These are phyloP conservation scores for Trigoniulus corallinus DNA, from an alignment of 1,140 invertebrate genomes.

Conservation along the genomic window DNA sequence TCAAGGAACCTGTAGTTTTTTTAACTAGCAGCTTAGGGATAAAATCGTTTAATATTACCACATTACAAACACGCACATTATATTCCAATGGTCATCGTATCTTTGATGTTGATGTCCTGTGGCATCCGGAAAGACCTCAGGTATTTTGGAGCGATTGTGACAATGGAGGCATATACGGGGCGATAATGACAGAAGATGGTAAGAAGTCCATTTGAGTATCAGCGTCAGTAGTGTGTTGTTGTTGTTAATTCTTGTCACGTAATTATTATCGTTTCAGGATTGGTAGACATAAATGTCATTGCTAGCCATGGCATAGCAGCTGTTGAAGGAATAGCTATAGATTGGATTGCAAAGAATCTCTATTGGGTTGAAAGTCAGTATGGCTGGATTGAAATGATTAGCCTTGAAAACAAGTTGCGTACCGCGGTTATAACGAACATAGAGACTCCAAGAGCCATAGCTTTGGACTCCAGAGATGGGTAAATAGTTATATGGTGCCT, in stretches of 20 bases:
- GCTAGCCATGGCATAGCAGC: conserved; percentile 52
- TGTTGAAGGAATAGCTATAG: conserved; percentile 85
- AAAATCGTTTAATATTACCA: neutral
- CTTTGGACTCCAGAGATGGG: conserved; percentile 77
- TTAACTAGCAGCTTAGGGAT: too few species aligned
- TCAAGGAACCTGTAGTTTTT: too few species aligned
- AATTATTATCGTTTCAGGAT: neutral
- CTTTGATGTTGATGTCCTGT: neutral
- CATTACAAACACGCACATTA: neutral
- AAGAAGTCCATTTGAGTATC: neutral
- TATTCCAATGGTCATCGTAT: neutral
- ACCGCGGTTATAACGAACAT: conserved; percentile 82
- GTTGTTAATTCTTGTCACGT: neutral
- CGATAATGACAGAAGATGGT: neutral
- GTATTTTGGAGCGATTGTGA: neutral
- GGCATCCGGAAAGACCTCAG: neutral
- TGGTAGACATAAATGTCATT: neutral
- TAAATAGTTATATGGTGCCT: conserved; percentile 18
- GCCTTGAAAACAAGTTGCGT: conserved; percentile 67
- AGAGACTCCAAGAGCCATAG: conserved; percentile 84
- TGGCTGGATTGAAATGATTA: conserved; percentile 82
- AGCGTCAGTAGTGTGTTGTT: too few species aligned
- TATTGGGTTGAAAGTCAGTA: conserved; percentile 92
- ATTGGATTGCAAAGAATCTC: conserved; percentile 86
- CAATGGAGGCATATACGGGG: neutral